phyloP scores from a whole-genome alignment of 2,888 invertebrate genomes.

The Meteorus colon region DNA sequence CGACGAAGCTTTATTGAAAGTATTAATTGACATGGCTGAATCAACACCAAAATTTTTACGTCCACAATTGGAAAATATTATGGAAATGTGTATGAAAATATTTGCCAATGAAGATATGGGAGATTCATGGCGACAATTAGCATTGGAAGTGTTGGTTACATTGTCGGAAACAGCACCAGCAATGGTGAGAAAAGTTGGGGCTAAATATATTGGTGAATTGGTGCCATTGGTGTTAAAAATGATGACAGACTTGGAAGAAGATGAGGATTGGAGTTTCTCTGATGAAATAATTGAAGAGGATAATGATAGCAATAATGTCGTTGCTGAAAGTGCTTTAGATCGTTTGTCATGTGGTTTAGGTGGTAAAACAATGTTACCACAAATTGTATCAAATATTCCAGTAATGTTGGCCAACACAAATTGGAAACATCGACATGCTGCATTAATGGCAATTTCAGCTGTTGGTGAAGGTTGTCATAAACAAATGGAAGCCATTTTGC shows the following conservation, averaged over 20 bases:
- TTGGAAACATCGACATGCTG: constrained; percentile 95
- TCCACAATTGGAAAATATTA: constrained; percentile 88
- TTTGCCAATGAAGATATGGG: constrained; percentile 76
- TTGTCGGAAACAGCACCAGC: constrained; percentile 96
- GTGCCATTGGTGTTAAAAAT: constrained; percentile 92
- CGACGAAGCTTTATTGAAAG: constrained; percentile 93
- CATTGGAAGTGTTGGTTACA: constrained; percentile 90
- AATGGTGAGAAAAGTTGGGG: constrained; percentile 94
- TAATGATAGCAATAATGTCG: constrained; percentile 94
- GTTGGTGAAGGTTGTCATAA: constrained; percentile 99
- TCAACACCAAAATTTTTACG: constrained; percentile 93
- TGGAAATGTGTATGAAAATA: constrained; percentile 91
- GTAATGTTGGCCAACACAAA: constrained; percentile 88
- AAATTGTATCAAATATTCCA: constrained; percentile 90
- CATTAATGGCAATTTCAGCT: constrained; percentile 98
- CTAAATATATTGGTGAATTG: constrained; percentile 85
- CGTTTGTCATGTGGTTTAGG: constrained; percentile 98
- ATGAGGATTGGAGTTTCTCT: constrained; percentile 89
- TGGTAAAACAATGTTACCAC: constrained; percentile 92
- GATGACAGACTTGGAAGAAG: constrained; percentile 96
- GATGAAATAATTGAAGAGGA: constrained; percentile 95
- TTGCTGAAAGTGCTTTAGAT: constrained; percentile 97
- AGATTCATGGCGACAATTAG: constrained; percentile 91
- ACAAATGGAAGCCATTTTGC: constrained; percentile 97
- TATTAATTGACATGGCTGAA: constrained; percentile 95